These are phyloP conservation scores for Euproctis similis DNA, from an alignment of 2,888 invertebrate species.

Conservation along the genomic window DNA sequence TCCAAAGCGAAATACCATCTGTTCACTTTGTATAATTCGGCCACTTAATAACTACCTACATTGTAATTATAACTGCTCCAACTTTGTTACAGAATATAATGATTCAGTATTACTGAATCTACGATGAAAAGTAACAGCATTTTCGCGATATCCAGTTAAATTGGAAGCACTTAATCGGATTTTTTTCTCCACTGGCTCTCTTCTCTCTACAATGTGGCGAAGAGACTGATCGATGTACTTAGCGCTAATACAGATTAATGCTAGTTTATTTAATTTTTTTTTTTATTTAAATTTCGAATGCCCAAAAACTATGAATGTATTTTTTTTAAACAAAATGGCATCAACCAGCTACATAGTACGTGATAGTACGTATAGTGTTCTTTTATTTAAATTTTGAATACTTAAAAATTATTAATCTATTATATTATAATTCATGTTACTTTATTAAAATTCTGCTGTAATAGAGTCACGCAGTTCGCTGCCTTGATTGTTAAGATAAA, in stretches of 20 bases:
- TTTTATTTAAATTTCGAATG: constrained; percentile 26
- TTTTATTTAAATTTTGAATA: no score
- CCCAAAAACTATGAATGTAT: constrained; percentile 13
- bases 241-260: constrained; percentile 31
- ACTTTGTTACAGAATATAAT: constrained; percentile 16
- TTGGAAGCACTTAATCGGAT: constrained; percentile 34
- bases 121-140: constrained; percentile 13
- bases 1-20: background rate
- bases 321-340: constrained; percentile 24
- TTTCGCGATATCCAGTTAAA: constrained; percentile 49
- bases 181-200: no score
- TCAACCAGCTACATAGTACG: no score
- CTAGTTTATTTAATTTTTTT: constrained; percentile 16
- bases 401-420: no score
- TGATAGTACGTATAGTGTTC: no score
- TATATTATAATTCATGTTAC: no score
- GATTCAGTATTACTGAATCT: constrained; percentile 20
- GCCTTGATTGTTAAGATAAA: no score
- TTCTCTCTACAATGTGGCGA: constrained; percentile 13
- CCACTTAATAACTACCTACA: constrained; percentile 29
- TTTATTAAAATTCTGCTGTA: no score
- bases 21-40: constrained; percentile 19
- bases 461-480: no score
- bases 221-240: constrained; percentile 33
- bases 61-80: constrained; percentile 19